Evolutionary conservation across 2,113 vertebrate genomes (phyloP).

Genomic region (Sapajus apella): DNA sequence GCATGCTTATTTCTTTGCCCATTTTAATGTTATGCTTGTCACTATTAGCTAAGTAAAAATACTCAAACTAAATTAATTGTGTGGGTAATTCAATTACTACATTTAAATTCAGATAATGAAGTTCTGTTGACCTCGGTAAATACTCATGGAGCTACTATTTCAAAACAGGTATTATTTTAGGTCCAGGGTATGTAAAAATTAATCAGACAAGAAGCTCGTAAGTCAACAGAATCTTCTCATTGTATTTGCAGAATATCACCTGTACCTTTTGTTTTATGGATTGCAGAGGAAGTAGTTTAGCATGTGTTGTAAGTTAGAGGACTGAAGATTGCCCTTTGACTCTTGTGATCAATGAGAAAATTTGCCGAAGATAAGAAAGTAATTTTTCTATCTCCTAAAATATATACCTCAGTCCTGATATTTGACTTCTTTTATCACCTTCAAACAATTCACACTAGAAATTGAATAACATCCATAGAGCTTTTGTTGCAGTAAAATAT

Average conservation of each 20-base stretch:
- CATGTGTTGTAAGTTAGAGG: neutral
- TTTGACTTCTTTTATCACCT: constrained; percentile 54
- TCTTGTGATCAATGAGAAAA: constrained; percentile 27
- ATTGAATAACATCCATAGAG: neutral
- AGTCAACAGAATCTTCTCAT: neutral
- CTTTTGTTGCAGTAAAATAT: neutral
- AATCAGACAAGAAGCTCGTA: neutral
- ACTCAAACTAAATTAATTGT: constrained; percentile 11
- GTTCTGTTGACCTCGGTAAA: constrained; percentile 12
- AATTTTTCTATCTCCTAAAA: neutral
- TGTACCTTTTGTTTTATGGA: neutral
- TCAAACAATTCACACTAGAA: constrained; percentile 41
- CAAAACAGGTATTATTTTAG: neutral
- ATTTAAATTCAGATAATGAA: neutral
- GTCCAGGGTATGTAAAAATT: neutral
- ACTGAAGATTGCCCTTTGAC: neutral
- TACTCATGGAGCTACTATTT: neutral
- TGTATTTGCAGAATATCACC: neutral
- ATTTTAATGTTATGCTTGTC: neutral
- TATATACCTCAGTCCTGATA: neutral
- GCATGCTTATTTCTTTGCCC: neutral
- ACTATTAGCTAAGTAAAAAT: neutral
- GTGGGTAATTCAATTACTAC: neutral
- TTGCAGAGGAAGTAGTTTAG: neutral
- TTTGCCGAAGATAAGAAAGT: constrained; percentile 20